Percentiles rank a stretch among this genome's conserved stretches.
Conservation (phyloP, 2,797 vertebrate species). For the Pteronotus mesoamericanus region DNA sequence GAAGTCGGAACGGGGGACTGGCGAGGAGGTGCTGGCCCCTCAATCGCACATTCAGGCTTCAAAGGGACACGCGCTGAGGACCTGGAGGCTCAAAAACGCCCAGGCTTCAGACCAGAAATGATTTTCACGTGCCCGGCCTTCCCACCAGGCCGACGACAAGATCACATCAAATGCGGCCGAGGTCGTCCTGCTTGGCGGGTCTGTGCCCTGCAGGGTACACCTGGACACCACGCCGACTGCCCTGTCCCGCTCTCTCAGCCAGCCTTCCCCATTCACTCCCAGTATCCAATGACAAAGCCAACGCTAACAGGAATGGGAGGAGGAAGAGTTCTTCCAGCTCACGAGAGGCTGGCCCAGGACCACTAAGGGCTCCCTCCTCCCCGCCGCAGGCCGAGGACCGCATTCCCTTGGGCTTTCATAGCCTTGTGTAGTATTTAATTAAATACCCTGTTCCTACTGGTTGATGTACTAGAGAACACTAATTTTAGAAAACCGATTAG, state of each 20-base stretch:
- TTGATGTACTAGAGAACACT: conserved; percentile 82
- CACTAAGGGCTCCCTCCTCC: conserved; percentile 49
- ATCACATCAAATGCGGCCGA: no score
- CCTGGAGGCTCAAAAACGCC: neutral
- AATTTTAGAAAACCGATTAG: conserved; percentile 88
- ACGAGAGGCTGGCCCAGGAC: neutral
- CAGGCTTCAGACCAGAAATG: neutral
- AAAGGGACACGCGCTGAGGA: neutral
- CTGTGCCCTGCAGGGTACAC: neutral
- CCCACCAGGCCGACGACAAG: neutral
- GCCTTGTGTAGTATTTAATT: conserved; percentile 82
- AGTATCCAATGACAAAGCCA: conserved; percentile 12
- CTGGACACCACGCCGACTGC: neutral
- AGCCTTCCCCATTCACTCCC: neutral
- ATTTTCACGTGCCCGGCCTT: neutral
- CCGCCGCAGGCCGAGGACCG: conserved; percentile 68
- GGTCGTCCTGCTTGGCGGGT: neutral
- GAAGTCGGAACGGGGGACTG: neutral
- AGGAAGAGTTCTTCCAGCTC: neutral
- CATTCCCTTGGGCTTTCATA: conserved; percentile 77
- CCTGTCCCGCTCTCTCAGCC: neutral
- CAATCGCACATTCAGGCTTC: neutral
- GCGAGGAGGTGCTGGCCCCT: neutral
- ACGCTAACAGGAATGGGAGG: neutral
- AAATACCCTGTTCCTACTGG: conserved; percentile 81